A percentile compares a stretch with the other conserved stretches of the same genome.
Evolutionary conservation across 2,113 vertebrate genomes (phyloP).

Genomic region (Corythaeola cristata): DNA sequence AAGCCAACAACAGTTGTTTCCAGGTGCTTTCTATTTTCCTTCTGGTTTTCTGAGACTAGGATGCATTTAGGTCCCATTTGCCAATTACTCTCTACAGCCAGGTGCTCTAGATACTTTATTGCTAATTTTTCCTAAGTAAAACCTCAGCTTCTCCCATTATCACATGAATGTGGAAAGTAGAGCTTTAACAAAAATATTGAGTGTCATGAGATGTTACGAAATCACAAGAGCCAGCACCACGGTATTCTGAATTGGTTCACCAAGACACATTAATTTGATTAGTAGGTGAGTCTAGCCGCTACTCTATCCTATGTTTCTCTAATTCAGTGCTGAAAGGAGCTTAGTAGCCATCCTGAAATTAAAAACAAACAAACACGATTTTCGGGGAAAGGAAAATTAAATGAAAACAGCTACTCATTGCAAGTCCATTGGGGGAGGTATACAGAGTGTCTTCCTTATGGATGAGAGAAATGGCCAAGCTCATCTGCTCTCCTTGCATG

Average conservation of each 20-base stretch:
- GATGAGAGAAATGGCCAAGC: not conserved
- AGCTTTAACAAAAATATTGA: not conserved
- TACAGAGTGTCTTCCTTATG: not conserved
- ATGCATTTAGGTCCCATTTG: not conserved
- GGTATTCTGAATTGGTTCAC: not conserved
- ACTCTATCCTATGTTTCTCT: not conserved
- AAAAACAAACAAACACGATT: not conserved
- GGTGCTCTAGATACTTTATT: constrained; percentile 2
- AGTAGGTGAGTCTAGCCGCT: not conserved
- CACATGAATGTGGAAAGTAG: not conserved
- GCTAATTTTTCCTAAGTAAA: not conserved
- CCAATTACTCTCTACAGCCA: not conserved
- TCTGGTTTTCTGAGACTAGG: not conserved
- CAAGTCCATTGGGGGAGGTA: not conserved
- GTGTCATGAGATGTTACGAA: not conserved
- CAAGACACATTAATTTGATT: not conserved
- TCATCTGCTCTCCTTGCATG: not conserved
- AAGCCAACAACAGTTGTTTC: not conserved
- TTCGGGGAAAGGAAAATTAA: constrained; percentile 2
- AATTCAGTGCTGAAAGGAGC: not conserved
- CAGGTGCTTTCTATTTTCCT: constrained; percentile 38
- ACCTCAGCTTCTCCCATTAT: not conserved
- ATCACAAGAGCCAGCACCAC: not conserved
- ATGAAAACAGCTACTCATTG: not conserved
- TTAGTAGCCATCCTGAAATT: not conserved